phyloP scores from a whole-genome alignment of 2,888 invertebrate species.

The Nomada ferruginata region DNA sequence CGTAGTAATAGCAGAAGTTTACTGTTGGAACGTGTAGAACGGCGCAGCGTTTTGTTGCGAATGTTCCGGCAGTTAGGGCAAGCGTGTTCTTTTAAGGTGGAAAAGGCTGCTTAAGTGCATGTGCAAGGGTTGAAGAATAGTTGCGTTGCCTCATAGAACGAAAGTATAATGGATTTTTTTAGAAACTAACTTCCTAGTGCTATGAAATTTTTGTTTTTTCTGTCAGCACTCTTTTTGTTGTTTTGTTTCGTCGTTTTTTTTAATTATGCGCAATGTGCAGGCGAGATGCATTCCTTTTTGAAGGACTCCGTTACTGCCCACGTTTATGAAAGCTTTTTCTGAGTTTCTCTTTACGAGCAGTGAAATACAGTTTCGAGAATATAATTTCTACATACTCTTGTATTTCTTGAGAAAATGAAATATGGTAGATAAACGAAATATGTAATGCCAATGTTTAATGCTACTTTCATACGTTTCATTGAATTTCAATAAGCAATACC shows the following conservation, averaged over 20 bases:
- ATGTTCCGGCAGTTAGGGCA: conserved; percentile 15
- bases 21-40: conserved; percentile 20
- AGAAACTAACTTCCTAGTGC: conserved; percentile 21
- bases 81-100: conserved; percentile 34
- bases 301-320: not conserved
- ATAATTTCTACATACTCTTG: not conserved
- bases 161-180: conserved; percentile 9
- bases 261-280: conserved; percentile 33
- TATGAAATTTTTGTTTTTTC: not conserved
- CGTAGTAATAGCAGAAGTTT: conserved; percentile 41
- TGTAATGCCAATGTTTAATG: not conserved
- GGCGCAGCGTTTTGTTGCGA: conserved; percentile 16
- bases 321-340: conserved; percentile 7
- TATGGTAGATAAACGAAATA: too few relatives aligned
- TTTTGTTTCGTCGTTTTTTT: not conserved
- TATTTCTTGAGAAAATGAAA: not conserved
- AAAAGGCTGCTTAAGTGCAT: conserved; percentile 31
- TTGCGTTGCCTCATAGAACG: conserved; percentile 29
- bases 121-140: conserved; percentile 27
- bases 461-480: too few relatives aligned
- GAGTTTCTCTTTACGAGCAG: not conserved
- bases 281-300: conserved; percentile 8
- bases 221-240: too few relatives aligned
- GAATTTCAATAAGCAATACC: not conserved
- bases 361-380: not conserved